These are phyloP conservation scores for Bicyclus anynana DNA, from an alignment of 1,140 invertebrate species.

Conservation along the genomic window DNA sequence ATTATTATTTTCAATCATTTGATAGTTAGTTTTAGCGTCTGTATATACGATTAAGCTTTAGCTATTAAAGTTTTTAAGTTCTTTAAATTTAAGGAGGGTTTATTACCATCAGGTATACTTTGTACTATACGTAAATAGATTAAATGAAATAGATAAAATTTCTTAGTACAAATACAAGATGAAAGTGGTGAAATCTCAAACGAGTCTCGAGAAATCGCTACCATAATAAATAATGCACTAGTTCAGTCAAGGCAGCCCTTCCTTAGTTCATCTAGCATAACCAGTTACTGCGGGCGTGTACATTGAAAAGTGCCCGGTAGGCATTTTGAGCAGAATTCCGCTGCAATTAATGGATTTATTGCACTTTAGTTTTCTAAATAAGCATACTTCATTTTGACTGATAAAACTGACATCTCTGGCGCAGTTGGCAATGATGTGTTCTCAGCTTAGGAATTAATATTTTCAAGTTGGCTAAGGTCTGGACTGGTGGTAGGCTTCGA, in stretches of 20 bases:
- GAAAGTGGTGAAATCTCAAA: constrained; percentile 71
- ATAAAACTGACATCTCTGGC: neutral
- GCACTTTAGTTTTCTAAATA: neutral
- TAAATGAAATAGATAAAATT: constrained; percentile 23
- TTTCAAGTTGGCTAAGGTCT: too few species aligned
- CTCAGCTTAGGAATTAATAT: too few species aligned
- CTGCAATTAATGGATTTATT: constrained; percentile 1
- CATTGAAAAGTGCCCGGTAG: constrained; percentile 29
- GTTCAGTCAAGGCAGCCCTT: constrained; percentile 57
- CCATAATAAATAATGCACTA: constrained; percentile 69
- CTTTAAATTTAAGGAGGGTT: too few species aligned
- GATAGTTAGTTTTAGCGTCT: too few species aligned
- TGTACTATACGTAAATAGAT: neutral
- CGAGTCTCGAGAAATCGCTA: constrained; percentile 57
- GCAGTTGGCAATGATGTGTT: too few species aligned
- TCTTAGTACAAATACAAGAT: constrained; percentile 49
- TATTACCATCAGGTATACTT: neutral
- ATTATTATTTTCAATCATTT: too few species aligned
- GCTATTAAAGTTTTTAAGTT: too few species aligned
- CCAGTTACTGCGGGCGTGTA: constrained; percentile 29
- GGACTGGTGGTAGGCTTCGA: too few species aligned
- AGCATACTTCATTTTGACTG: neutral
- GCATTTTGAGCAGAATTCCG: constrained; percentile 1
- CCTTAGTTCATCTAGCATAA: constrained; percentile 37
- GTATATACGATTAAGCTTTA: too few species aligned